Evolutionary conservation across 2,113 vertebrate genomes (phyloP).

Genomic region (Ictalurus furcatus): DNA sequence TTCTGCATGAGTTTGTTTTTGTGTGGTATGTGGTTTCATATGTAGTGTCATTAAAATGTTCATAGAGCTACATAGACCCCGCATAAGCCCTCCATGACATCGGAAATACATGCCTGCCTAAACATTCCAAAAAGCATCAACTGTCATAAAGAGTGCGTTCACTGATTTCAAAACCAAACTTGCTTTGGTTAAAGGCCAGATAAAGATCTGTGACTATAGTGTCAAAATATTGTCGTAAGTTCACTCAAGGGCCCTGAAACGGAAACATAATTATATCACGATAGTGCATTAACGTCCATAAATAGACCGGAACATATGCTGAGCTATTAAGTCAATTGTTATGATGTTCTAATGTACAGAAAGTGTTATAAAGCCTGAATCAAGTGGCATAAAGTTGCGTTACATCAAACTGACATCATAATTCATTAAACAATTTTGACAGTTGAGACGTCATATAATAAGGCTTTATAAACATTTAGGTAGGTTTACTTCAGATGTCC

Average conservation of each 20-base stretch:
- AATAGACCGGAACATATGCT: background rate
- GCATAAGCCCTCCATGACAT: background rate
- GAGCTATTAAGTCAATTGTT: background rate
- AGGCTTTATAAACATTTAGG: too few relatives aligned
- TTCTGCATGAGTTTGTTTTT: too few relatives aligned
- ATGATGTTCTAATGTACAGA: too few relatives aligned
- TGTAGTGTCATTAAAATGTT: background rate
- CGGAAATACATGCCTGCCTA: background rate
- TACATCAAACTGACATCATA: background rate
- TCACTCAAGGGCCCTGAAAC: background rate
- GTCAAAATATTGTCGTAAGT: background rate
- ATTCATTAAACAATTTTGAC: background rate
- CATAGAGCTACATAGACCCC: background rate
- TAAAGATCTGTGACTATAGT: background rate
- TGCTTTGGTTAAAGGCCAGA: background rate
- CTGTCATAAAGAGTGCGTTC: background rate
- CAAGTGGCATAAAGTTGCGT: background rate
- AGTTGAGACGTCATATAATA: background rate
- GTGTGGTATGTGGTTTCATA: background rate
- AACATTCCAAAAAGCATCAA: background rate
- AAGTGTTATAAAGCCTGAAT: background rate
- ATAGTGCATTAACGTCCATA: background rate
- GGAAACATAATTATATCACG: background rate
- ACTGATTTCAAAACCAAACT: background rate
- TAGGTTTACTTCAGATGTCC: background rate